These are phyloP conservation scores for Leucoptera coffeella DNA, from an alignment of 2,888 invertebrate genomes.

Conservation along the genomic window DNA sequence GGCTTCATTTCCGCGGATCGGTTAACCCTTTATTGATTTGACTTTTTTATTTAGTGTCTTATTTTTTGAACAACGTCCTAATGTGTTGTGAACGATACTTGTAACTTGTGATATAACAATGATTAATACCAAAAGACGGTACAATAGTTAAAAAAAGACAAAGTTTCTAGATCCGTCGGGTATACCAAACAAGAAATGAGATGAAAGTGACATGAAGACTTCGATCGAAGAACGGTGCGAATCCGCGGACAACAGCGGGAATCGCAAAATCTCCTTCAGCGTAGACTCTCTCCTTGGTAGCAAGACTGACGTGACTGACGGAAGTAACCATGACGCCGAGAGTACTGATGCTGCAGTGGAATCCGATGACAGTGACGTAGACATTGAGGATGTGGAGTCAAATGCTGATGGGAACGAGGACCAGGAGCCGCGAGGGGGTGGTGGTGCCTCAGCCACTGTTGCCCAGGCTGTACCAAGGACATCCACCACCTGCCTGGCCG, in stretches of 20 bases:
- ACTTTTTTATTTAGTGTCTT: background rate
- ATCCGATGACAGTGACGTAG: conserved; percentile 43
- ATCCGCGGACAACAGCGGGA: conserved; percentile 36
- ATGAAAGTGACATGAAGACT: conserved; percentile 48
- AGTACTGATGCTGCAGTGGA: conserved; percentile 27
- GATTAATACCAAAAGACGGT: too few relatives aligned
- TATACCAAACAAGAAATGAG: too few relatives aligned
- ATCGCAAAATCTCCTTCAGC: conserved; percentile 67
- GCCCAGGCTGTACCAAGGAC: conserved; percentile 52
- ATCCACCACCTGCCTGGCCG: conserved; percentile 50
- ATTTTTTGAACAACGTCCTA: background rate
- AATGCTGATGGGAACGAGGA: conserved; percentile 40
- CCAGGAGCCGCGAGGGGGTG: conserved; percentile 44
- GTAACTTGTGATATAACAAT: too few relatives aligned
- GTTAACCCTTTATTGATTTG: background rate
- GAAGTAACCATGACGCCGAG: conserved; percentile 32
- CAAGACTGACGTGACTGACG: conserved; percentile 21
- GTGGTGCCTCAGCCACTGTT: conserved; percentile 63
- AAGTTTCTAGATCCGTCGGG: too few relatives aligned
- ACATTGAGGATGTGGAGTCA: conserved; percentile 39
- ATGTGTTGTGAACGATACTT: background rate
- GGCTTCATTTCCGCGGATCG: background rate
- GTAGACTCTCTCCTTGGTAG: conserved; percentile 59
- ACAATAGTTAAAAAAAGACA: too few relatives aligned
- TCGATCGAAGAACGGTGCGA: conserved; percentile 46